Base-by-base conservation (phyloP, 2,797 vertebrate genomes). In the Parauchenoglanis ngamensis region DNA sequence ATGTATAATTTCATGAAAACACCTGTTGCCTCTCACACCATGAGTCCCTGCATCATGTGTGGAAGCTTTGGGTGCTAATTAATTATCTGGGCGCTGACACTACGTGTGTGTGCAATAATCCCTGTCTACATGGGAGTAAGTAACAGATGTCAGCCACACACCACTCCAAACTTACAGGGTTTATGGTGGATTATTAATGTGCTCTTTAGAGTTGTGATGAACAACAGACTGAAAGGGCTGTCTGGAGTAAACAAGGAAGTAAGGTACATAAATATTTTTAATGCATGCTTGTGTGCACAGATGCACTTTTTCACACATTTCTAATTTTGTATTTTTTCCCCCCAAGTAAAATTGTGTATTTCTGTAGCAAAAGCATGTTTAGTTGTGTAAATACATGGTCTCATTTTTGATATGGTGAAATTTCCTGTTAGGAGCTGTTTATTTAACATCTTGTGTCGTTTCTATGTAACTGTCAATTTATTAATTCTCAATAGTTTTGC, bases 91-190 rank as follows among this genome's bases (percentile, higher is more conserved):
- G 28, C 11, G 44, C 70, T 21, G 81, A 68, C 35, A 52, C 49
- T 70, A 52, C 7, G 31, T 59, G 54, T 40, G 63, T 70, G 49
- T 35, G n/a, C 65, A 61, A 13, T 89, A 86, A 89, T 88, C 57
- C 46, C 11, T 31, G 2, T 23, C 88, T 88, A 86, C 28, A n/a
- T 88, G 10, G n/a, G 59, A 80, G 81, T 35, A 59, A 75, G 21
- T 85, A 57, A 83, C 88, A 88, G 88, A 77, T 86, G 88, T 78
- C 57, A 46, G 23, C 73, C 70, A 72, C 57, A 44, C 59, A 40
- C 56, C 44, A 31, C 35, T 73, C 85, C 17, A 83, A 65, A 70
- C 35, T n/a, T 52, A 15, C 11, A 59, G 61, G 78, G 85, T 76
- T 83, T 31, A 61, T 49, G 57, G 19, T 35, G 49, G 80, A 83